Base-by-base conservation (phyloP, 2,113 vertebrate species). In the Alethe diademata region DNA sequence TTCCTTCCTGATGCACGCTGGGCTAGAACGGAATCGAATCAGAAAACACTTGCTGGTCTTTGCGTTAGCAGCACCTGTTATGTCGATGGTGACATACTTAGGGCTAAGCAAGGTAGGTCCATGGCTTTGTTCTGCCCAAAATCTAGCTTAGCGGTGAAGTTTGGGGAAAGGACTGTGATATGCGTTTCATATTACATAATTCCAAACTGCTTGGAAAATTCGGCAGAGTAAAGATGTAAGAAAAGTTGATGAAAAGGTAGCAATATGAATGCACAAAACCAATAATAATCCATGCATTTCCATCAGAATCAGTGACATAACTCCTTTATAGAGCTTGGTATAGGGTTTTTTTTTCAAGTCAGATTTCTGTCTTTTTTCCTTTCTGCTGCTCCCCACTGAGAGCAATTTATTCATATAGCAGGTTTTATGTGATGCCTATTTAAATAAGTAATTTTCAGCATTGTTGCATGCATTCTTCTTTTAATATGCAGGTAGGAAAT, bases 1-100 rank as follows among this genome's bases (percentile, higher is more conserved):
- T 58, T 99, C 99, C 13, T 99, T 99, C 97, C 98, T 99, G 84
- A 99, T 99, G 99, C 99, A 99, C 0, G 99, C 99, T 10, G 99
- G 99, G 50, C 98, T 99, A 11, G 99, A 99, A 96, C 98, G 99
- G 94, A 99, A 99, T 96, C 98, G 99, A 62, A 99, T 99, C 96
- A 98, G 99, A 73, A 99, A 99, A 92, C 99, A 99, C 94, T 98
- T 99, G 73, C 98, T 99, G 92, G 99, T 99, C 80, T 99, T 99
- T 74, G 99, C 99, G 0, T 96, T 99, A 92, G 99, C 99, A 73
- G 99, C 99, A 12, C 99, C 99, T 60, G 98, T 98, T 78, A 98
- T 99, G 88, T 98, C 99, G 3, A 99, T 99, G 99, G 96, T 99
- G 92, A 99, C 99, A 17, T 99, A 99, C 88, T 88, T 99, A 58